These are phyloP conservation scores for Ophioninae sp. DNA, from an alignment of 2,888 invertebrate genomes.

Conservation along the genomic window DNA sequence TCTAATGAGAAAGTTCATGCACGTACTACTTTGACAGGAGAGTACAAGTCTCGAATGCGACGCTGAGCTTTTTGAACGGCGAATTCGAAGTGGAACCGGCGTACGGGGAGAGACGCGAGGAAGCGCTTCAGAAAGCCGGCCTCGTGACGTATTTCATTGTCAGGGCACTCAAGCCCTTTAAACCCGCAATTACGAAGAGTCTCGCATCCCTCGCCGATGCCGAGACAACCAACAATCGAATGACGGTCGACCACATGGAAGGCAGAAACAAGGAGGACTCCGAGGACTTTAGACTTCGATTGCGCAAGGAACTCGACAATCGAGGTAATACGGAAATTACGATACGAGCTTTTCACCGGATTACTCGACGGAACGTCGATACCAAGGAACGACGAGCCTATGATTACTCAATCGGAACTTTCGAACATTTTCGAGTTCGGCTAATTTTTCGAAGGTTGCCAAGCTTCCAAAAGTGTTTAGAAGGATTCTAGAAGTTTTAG, in stretches of 20 bases:
- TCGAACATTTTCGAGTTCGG: neutral
- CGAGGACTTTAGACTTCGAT: constrained; percentile 90
- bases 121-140: constrained; percentile 92
- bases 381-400: neutral
- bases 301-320: constrained; percentile 92
- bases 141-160: constrained; percentile 96
- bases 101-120: constrained; percentile 95
- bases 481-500: too few species aligned
- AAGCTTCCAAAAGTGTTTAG: neutral
- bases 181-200: constrained; percentile 76
- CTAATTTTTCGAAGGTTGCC: neutral
- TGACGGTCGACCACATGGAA: constrained; percentile 70
- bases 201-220: constrained; percentile 75
- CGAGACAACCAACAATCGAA: constrained; percentile 69
- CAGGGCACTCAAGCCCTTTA: constrained; percentile 89
- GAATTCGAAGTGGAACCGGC: constrained; percentile 97
- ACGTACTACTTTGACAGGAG: constrained; percentile 81
- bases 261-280: constrained; percentile 82
- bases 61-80: constrained; percentile 91
- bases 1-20: too few species aligned
- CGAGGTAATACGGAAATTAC: constrained; percentile 83
- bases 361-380: neutral
- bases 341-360: neutral
- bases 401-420: neutral
- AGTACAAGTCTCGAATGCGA: constrained; percentile 96